These are phyloP conservation scores for Anisognathus igniventris DNA, from an alignment of 2,797 vertebrate genomes.

Conservation along the genomic window DNA sequence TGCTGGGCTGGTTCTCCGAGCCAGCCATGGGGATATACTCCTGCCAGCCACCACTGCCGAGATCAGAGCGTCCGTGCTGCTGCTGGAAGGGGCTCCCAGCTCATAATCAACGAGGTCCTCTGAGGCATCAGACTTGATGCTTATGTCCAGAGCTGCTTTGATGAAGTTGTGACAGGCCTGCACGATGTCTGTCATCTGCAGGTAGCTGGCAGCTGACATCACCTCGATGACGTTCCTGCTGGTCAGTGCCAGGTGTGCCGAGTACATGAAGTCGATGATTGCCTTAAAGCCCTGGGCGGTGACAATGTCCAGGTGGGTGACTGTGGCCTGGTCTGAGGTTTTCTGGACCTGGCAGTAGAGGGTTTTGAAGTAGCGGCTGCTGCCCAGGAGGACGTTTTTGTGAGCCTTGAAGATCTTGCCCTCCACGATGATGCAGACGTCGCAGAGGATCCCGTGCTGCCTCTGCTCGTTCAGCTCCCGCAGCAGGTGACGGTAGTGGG, in stretches of 20 bases:
- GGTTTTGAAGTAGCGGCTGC: constrained; percentile 97
- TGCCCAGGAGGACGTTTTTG: constrained; percentile 94
- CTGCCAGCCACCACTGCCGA: constrained; percentile 91
- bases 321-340: constrained; percentile 85
- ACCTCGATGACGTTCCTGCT: constrained; percentile 98
- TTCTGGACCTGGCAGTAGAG: constrained; percentile 95
- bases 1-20: constrained; percentile 88
- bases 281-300: constrained; percentile 96
- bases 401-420: constrained; percentile 97
- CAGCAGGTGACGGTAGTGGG: constrained; percentile 96
- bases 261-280: constrained; percentile 99
- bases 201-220: constrained; percentile 96
- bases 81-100: constrained; percentile 79
- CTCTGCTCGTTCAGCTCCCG: constrained; percentile 95
- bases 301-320: constrained; percentile 96
- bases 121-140: constrained; percentile 90
- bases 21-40: constrained; percentile 94
- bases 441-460: constrained; percentile 95
- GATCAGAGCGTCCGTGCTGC: constrained; percentile 85
- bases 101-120: constrained; percentile 92
- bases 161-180: constrained; percentile 97
- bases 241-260: constrained; percentile 92
- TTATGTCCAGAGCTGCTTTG: constrained; percentile 96
- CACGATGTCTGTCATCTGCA: constrained; percentile 98
- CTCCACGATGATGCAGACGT: constrained; percentile 93